Evolutionary conservation across 2,797 vertebrate genomes (phyloP).

Genomic region (Phalanger gymnotis): DNA sequence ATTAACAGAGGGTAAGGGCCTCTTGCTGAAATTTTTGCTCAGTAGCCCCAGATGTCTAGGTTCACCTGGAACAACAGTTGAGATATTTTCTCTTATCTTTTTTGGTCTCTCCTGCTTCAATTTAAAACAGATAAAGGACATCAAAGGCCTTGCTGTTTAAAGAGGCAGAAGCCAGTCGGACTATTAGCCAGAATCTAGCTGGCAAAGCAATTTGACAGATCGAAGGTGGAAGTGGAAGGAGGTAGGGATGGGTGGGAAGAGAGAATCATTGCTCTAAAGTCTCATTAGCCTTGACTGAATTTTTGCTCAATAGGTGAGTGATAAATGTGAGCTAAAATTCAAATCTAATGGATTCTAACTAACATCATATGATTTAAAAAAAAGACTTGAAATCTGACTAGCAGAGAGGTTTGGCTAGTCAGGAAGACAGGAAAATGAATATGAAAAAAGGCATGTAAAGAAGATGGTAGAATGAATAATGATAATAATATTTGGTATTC

Average conservation of each 20-base stretch:
- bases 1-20: not conserved
- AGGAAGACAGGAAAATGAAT: not conserved
- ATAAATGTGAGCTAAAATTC: not conserved
- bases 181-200: not conserved
- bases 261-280: not conserved
- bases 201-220: not conserved
- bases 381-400: not conserved
- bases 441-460: not conserved
- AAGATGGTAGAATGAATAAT: not conserved
- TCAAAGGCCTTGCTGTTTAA: not conserved
- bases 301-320: not conserved
- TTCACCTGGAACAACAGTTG: not conserved
- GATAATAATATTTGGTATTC: not conserved
- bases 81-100: not conserved
- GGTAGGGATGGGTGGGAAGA: not conserved
- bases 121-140: not conserved
- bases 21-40: not conserved
- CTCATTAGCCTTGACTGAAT: not conserved
- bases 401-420: not conserved
- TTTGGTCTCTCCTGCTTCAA: not conserved
- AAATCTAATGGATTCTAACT: not conserved
- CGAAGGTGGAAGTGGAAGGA: not conserved
- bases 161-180: not conserved
- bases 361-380: not conserved
- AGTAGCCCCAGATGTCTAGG: not conserved